Percentiles rank a stretch among this genome's conserved stretches.
These are phyloP conservation scores for Nyctibius bracteatus DNA, from an alignment of 2,113 vertebrate species.

Conservation along the genomic window DNA sequence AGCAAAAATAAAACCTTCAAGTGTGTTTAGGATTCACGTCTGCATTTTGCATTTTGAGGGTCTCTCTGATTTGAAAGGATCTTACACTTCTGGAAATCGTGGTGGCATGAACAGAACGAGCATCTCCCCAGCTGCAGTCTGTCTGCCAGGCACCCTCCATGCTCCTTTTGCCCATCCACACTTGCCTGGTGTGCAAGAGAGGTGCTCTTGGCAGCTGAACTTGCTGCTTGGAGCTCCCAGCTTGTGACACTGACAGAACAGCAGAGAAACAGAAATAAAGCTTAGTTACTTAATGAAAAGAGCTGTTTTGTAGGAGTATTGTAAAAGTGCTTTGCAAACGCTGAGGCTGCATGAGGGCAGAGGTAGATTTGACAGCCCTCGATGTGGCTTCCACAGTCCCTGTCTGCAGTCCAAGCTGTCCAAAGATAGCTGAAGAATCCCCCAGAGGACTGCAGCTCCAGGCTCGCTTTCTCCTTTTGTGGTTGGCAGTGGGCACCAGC, in stretches of 20 bases:
- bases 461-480: not conserved
- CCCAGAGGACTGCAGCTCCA: not conserved
- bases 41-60: not conserved
- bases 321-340: not conserved
- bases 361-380: not conserved
- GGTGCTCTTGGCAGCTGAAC: not conserved
- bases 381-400: not conserved
- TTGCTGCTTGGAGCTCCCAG: not conserved
- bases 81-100: not conserved
- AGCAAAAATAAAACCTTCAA: not conserved
- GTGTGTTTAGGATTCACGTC: not conserved
- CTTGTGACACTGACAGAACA: not conserved
- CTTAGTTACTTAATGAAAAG: not conserved
- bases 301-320: not conserved
- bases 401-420: not conserved
- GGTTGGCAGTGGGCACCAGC: not conserved
- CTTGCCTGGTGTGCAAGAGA: not conserved
- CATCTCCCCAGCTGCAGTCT: not conserved
- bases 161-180: not conserved
- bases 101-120: not conserved
- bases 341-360: not conserved
- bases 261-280: not conserved
- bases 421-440: not conserved
- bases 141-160: not conserved
- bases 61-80: not conserved